A percentile compares a stretch with the other conserved stretches of the same genome.
Evolutionary conservation across 2,113 vertebrate genomes (phyloP).

Genomic region (Antechinus stuartii): DNA sequence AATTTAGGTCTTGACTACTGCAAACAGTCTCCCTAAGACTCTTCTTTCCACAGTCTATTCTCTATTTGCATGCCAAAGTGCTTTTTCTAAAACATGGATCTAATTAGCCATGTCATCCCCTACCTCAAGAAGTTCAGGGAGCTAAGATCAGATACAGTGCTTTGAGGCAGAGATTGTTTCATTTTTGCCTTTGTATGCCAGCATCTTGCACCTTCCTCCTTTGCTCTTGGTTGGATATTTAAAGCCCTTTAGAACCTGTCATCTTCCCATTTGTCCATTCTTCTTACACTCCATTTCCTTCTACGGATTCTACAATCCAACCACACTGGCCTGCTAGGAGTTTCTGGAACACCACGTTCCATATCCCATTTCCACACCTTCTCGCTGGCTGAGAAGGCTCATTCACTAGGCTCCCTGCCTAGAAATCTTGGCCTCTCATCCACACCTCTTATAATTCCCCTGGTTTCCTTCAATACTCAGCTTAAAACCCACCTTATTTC

Average conservation of each 20-base stretch:
- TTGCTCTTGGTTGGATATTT: background rate
- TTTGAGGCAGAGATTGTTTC: background rate
- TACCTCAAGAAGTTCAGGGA: background rate
- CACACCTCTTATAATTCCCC: background rate
- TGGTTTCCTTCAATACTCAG: background rate
- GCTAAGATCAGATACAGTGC: background rate
- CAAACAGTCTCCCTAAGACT: background rate
- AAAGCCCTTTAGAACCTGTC: background rate
- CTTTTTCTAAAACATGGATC: background rate
- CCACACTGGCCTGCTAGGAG: background rate
- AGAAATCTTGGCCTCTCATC: background rate
- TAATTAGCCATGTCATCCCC: background rate
- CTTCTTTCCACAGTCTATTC: background rate
- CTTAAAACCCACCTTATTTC: background rate
- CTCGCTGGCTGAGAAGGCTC: background rate
- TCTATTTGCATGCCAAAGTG: background rate
- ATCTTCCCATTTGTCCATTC: background rate
- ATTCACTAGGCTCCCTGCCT: background rate
- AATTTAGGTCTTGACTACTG: background rate
- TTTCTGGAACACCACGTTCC: background rate
- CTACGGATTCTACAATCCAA: background rate
- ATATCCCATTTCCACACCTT: background rate
- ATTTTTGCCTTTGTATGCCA: background rate
- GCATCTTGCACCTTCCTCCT: background rate
- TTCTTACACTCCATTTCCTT: background rate